These are phyloP conservation scores for Pimpla rufipes DNA, from an alignment of 2,888 invertebrate genomes.

Conservation along the genomic window DNA sequence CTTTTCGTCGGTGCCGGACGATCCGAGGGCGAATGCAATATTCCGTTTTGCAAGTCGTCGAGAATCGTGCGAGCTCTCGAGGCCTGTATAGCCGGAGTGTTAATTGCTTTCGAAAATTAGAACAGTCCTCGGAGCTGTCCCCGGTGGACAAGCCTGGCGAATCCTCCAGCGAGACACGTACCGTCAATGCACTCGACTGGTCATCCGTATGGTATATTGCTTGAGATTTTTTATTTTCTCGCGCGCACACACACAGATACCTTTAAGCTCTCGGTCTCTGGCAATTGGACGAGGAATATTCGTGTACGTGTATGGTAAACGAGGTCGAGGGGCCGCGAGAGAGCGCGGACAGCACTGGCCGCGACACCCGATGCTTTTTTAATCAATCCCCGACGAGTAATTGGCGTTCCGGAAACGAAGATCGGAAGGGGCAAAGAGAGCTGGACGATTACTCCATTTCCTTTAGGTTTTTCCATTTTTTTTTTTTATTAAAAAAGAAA, in stretches of 20 bases:
- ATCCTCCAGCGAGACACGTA: constrained; percentile 10
- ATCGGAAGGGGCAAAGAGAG: constrained; percentile 39
- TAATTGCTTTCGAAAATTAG: constrained; percentile 47
- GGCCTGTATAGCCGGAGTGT: constrained; percentile 13
- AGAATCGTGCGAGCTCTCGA: not conserved
- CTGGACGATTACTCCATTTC: constrained; percentile 23
- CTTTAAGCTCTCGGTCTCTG: not conserved
- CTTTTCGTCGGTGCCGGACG: not conserved
- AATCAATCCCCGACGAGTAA: constrained; percentile 63
- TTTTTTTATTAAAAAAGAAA: too few relatives aligned
- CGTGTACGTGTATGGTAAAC: constrained; percentile 41
- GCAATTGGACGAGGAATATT: not conserved
- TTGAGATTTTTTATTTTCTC: constrained; percentile 27
- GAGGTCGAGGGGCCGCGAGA: constrained; percentile 34
- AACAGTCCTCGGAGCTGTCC: constrained; percentile 14
- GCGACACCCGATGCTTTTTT: constrained; percentile 55
- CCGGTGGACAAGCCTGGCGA: not conserved
- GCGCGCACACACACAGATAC: not conserved
- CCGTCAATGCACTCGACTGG: constrained; percentile 17
- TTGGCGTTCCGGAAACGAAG: constrained; percentile 56
- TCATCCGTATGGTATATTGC: constrained; percentile 16
- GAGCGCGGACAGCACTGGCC: constrained; percentile 25
- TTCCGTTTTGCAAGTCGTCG: not conserved
- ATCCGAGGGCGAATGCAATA: not conserved
- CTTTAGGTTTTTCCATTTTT: constrained; percentile 22